Evolutionary conservation across 2,888 invertebrate species (phyloP).

Genomic region (Allacma fusca): DNA sequence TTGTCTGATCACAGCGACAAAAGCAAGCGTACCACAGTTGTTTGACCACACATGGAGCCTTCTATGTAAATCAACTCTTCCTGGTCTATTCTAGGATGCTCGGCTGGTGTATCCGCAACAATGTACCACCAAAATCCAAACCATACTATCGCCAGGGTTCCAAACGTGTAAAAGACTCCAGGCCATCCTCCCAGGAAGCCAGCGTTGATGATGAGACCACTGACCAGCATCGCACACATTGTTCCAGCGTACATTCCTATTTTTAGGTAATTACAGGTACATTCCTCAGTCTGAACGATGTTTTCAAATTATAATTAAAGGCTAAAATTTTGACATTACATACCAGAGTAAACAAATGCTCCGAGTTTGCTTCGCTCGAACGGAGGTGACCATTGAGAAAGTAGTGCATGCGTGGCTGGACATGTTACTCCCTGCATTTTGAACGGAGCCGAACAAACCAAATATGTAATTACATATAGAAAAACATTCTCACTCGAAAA

Average conservation of each 20-base stretch:
- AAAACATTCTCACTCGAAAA: too few relatives aligned
- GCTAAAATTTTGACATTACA: neutral
- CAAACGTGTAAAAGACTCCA: conserved; percentile 85
- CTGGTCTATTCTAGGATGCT: conserved; percentile 77
- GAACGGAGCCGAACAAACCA: too few relatives aligned
- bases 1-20: too few relatives aligned
- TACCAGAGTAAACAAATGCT: conserved; percentile 88
- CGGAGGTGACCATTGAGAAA: conserved; percentile 92
- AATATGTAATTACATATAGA: too few relatives aligned
- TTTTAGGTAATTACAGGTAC: too few relatives aligned
- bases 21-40: conserved; percentile 64
- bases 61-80: conserved; percentile 73
- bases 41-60: conserved; percentile 45
- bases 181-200: conserved; percentile 84
- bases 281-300: too few relatives aligned
- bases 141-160: conserved; percentile 81
- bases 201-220: conserved; percentile 82
- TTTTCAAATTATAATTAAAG: too few relatives aligned
- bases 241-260: conserved; percentile 92
- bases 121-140: conserved; percentile 78
- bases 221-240: conserved; percentile 82
- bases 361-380: conserved; percentile 90
- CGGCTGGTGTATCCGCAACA: conserved; percentile 76
- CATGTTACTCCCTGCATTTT: conserved; percentile 86
- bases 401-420: conserved; percentile 89